Conservation (phyloP, 2,888 invertebrate species). For the Calliopum simillimum region DNA sequence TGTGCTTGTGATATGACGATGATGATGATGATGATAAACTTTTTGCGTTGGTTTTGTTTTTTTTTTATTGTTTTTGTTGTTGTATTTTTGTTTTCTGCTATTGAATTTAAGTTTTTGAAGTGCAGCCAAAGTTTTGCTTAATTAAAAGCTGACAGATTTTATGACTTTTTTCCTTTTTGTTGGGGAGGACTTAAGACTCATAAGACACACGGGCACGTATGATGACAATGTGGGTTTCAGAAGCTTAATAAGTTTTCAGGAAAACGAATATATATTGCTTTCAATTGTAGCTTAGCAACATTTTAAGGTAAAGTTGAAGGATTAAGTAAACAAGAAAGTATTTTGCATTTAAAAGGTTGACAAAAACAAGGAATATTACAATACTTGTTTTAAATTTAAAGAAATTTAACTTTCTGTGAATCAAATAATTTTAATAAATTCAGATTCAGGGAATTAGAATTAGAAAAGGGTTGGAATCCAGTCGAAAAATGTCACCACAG, state of each 20-base stretch:
- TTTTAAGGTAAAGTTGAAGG: no score
- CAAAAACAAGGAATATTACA: no score
- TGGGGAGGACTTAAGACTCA: not conserved
- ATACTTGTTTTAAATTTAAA: no score
- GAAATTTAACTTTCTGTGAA: no score
- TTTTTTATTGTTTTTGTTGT: not conserved
- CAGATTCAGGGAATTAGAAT: no score
- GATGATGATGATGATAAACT: not conserved
- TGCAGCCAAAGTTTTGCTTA: constrained; percentile 16
- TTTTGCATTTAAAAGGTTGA: no score
- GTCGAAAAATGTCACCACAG: no score
- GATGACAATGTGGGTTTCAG: not conserved
- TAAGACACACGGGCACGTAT: not conserved
- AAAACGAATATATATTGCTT: not conserved
- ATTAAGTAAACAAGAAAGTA: no score
- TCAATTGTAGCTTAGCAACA: no score
- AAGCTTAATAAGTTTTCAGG: not conserved
- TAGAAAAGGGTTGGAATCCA: no score
- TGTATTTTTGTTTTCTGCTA: constrained; percentile 2
- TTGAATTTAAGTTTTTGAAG: not conserved
- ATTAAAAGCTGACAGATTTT: constrained; percentile 10
- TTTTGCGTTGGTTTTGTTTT: not conserved
- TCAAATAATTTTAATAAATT: no score
- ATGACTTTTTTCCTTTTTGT: not conserved
- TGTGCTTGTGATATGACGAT: not conserved